Evolutionary conservation across 1,140 invertebrate genomes (phyloP), one percentile per base, ranked within the genome.

Genomic region (Pseudomyrmex gracilis): DNA sequence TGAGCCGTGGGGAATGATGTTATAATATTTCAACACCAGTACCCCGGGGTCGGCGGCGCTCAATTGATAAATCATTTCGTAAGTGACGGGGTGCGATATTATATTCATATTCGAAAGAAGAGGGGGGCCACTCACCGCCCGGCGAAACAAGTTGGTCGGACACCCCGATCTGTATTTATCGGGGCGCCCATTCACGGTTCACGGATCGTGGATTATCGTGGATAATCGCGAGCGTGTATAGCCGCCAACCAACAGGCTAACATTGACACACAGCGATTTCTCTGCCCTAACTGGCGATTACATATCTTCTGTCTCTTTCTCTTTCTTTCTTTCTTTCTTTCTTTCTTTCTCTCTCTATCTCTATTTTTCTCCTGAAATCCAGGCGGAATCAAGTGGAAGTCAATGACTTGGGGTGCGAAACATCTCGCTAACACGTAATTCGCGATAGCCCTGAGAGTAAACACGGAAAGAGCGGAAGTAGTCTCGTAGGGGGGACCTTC

Each of bases 21-120:
- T 93, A 94, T 93, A 94, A 94, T 94, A 94, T 94, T 94, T 94
- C 93, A 93, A 93, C 91, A 93, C 92, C 88, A 85, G 89, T 86
- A 85, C 86, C 87, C 88, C 82, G 64, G 90, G 91, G 90, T 93
- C 93, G 91, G 83, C 89, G 85, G 86, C 76, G 87, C 85, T 91
- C 90, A 92, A 93, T 92, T 93, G 92, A 93, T 92, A 93, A 93
- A 94, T 93, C 92, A 91, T 92, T 87, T 89, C 76, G 87, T 90
- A 91, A 93, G 90, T 91, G 89, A 87, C 87, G 85, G 85, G 86
- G 85, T 86, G 90, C 85, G 86, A 93, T 91, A 92, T 93, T 90
- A 93, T 90, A 92, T 87, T 89, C 89, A 91, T 91, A 91, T 91
- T 90, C 84, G 68, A 74, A 60, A 78, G 70, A 67, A 73, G 78